A percentile compares a stretch with the other conserved stretches of the same genome.
phyloP scores from a whole-genome alignment of 2,797 vertebrate genomes.

The Epinephelus coioides region DNA sequence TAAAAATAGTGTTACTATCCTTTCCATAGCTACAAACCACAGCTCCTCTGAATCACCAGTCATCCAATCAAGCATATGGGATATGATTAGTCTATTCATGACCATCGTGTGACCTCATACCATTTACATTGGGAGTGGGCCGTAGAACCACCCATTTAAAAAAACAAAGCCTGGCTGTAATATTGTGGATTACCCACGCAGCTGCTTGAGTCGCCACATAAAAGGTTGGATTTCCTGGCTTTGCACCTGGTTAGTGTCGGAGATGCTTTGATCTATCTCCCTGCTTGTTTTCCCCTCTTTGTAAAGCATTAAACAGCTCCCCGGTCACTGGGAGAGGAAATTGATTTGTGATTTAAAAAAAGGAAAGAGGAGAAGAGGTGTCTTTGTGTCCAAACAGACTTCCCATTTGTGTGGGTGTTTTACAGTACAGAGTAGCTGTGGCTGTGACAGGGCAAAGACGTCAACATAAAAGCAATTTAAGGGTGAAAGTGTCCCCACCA shows the following conservation, averaged over 20 bases:
- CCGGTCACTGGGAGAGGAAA: conserved; percentile 71
- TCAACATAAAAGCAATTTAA: not conserved
- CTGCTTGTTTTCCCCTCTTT: conserved; percentile 74
- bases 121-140: conserved; percentile 29
- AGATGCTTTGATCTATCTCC: conserved; percentile 81
- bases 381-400: conserved; percentile 62
- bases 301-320: conserved; percentile 72
- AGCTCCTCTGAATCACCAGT: conserved; percentile 27
- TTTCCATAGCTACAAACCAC: not conserved
- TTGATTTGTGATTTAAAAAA: conserved; percentile 74
- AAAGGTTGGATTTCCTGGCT: conserved; percentile 68
- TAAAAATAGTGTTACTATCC: too few relatives aligned
- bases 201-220: conserved; percentile 63
- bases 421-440: conserved; percentile 22
- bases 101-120: conserved; percentile 18
- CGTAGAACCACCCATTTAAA: conserved; percentile 24
- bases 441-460: conserved; percentile 27
- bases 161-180: conserved; percentile 52
- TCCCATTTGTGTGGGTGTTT: conserved; percentile 46
- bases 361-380: conserved; percentile 53
- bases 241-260: conserved; percentile 79
- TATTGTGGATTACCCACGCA: conserved; percentile 53
- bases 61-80: conserved; percentile 49
- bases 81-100: conserved; percentile 50
- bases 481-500: too few relatives aligned